Percentiles rank a stretch among this genome's conserved stretches.
These are phyloP conservation scores for Echinops telfairi DNA, from an alignment of 2,113 vertebrate genomes.

Conservation along the genomic window DNA sequence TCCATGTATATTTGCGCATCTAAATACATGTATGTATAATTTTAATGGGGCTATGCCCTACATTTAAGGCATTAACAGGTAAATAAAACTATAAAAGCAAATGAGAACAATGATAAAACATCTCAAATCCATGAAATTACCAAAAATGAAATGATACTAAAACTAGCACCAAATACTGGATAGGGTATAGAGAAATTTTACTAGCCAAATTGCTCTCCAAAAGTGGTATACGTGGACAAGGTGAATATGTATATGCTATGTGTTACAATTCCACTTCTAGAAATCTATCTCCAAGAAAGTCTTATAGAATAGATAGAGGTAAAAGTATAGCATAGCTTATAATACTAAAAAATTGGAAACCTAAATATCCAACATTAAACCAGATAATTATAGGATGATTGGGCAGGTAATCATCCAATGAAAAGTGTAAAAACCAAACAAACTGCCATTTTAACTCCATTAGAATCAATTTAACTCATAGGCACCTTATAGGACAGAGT, in stretches of 20 bases:
- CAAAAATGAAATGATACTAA: background rate
- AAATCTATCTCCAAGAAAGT: background rate
- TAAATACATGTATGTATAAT: background rate
- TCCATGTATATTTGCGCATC: background rate
- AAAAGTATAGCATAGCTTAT: background rate
- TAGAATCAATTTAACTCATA: no score
- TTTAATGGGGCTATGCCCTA: background rate
- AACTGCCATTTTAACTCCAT: no score
- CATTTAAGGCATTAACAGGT: constrained; percentile 34
- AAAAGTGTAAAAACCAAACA: background rate
- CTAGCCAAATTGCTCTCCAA: background rate
- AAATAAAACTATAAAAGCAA: background rate
- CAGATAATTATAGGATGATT: background rate
- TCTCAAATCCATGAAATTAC: background rate
- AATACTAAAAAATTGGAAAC: background rate
- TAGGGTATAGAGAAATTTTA: background rate
- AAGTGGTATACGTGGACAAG: background rate
- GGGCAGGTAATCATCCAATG: background rate
- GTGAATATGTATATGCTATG: background rate
- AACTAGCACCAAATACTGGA: background rate
- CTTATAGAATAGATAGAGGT: background rate
- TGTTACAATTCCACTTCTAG: background rate
- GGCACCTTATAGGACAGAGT: no score
- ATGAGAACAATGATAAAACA: constrained; percentile 36
- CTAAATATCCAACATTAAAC: background rate